These are phyloP conservation scores for Hyaena hyaena DNA, from an alignment of 2,113 vertebrate genomes.

Conservation along the genomic window DNA sequence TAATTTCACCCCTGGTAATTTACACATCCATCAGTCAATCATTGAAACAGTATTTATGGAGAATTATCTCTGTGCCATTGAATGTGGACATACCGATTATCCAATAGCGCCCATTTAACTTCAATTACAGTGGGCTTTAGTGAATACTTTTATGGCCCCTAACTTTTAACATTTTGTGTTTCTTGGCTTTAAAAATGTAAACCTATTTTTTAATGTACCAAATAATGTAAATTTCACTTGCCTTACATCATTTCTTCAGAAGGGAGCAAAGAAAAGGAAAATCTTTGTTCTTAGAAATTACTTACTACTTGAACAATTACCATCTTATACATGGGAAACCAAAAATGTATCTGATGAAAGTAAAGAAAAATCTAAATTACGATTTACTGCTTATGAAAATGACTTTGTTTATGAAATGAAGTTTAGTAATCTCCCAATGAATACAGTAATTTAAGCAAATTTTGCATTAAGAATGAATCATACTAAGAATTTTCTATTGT, in stretches of 20 bases:
- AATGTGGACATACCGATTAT: neutral
- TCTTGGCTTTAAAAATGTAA: constrained; percentile 53
- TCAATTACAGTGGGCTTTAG: neutral
- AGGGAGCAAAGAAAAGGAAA: constrained; percentile 37
- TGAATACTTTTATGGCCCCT: neutral
- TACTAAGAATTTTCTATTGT: constrained; percentile 73
- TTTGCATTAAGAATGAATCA: constrained; percentile 81
- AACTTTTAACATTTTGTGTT: constrained; percentile 27
- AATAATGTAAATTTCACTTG: constrained; percentile 35
- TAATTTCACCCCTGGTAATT: neutral
- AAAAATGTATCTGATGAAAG: constrained; percentile 56
- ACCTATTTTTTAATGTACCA: constrained; percentile 31
- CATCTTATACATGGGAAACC: constrained; percentile 32
- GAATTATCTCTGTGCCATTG: neutral
- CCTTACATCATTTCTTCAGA: constrained; percentile 25
- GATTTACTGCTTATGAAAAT: constrained; percentile 75
- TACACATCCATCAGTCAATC: neutral
- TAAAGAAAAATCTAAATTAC: constrained; percentile 73
- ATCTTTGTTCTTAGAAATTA: constrained; percentile 55
- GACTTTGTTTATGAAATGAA: constrained; percentile 74
- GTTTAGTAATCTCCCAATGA: constrained; percentile 77
- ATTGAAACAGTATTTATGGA: neutral
- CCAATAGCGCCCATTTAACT: neutral
- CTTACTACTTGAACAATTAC: constrained; percentile 34
- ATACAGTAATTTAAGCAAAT: constrained; percentile 79